phyloP scores from a whole-genome alignment of 2,113 vertebrate species.

The Entomyzon cyanotis region DNA sequence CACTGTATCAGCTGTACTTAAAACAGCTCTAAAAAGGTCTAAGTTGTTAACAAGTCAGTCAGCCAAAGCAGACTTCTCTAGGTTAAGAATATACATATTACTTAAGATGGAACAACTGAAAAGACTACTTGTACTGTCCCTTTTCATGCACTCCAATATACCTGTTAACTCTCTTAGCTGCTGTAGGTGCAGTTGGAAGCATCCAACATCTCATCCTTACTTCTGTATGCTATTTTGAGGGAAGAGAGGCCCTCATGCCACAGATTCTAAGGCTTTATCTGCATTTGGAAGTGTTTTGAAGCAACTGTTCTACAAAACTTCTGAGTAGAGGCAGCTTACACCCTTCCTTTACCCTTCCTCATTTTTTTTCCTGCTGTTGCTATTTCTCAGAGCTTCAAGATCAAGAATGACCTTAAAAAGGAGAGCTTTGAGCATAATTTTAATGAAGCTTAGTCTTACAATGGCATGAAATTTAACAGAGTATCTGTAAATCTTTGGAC shows the following conservation, averaged over 20 bases:
- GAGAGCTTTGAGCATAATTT: neutral
- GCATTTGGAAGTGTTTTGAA: conserved; percentile 4
- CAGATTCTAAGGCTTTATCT: conserved; percentile 16
- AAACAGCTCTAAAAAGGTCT: neutral
- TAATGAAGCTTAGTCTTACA: neutral
- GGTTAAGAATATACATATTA: neutral
- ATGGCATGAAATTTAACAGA: neutral
- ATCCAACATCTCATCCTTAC: neutral
- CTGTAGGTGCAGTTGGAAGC: neutral
- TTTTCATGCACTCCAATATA: neutral
- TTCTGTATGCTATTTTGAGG: neutral
- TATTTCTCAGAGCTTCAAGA: neutral
- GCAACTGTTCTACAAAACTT: neutral
- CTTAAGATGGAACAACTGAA: neutral
- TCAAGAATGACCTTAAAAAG: neutral
- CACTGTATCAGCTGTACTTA: neutral
- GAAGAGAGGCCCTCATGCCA: neutral
- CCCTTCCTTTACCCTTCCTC: neutral
- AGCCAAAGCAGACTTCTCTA: neutral
- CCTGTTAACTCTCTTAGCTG: neutral
- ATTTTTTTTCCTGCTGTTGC: neutral
- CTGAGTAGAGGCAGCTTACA: neutral
- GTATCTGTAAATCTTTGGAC: neutral
- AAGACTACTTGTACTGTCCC: neutral
- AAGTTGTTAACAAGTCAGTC: neutral